These are phyloP conservation scores for Spisula subtruncata DNA, from an alignment of 2,888 invertebrate genomes.

Conservation along the genomic window DNA sequence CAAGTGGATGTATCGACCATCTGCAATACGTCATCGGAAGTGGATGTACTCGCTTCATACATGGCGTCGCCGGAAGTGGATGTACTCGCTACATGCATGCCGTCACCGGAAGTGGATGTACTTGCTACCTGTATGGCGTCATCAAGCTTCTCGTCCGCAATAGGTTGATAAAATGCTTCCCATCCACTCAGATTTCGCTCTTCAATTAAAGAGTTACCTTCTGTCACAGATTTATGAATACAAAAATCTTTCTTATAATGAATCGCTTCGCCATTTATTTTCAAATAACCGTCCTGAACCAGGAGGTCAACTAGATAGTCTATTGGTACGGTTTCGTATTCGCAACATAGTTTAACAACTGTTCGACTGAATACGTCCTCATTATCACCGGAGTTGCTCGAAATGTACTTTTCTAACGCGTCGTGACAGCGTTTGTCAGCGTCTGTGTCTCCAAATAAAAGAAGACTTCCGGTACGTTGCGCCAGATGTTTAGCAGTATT, in stretches of 20 bases:
- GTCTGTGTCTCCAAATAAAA: conserved; percentile 33
- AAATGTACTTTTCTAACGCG: not conserved
- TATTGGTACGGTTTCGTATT: conserved; percentile 28
- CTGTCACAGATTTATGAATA: not conserved
- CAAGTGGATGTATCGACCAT: not conserved
- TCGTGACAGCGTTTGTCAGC: conserved; percentile 46
- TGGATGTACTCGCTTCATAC: not conserved
- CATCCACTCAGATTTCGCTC: not conserved
- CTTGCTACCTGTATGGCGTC: not conserved
- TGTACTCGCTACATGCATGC: not conserved
- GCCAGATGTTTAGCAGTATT: conserved; percentile 28
- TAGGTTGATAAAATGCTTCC: conserved; percentile 17
- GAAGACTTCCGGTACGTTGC: conserved; percentile 29
- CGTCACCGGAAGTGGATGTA: not conserved
- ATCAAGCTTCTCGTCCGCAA: not conserved
- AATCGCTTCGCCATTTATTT: conserved; percentile 30
- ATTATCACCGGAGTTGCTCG: not conserved
- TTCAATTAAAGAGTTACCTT: not conserved
- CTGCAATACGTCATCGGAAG: not conserved
- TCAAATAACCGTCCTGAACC: conserved; percentile 32
- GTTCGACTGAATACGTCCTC: conserved; percentile 35
- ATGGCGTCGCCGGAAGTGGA: not conserved
- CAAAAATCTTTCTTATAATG: conserved; percentile 27
- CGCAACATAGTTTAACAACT: conserved; percentile 36
- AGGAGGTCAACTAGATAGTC: conserved; percentile 36